phyloP scores from a whole-genome alignment of 2,888 invertebrate genomes.

The Beris chalybata region DNA sequence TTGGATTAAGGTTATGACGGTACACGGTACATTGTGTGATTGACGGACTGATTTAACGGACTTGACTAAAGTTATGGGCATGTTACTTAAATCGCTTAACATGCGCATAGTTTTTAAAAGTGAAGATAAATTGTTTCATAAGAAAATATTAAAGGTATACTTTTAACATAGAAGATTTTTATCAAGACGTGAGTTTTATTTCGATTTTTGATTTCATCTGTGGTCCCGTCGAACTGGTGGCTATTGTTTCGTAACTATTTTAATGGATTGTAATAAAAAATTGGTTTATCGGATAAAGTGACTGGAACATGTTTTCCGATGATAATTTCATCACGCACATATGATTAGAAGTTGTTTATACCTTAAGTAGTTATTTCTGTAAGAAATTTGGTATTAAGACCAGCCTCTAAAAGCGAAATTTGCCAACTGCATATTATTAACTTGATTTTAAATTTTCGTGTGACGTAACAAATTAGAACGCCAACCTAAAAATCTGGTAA shows the following conservation, averaged over 20 bases:
- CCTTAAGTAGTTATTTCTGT: no score
- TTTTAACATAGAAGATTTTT: conserved; percentile 23
- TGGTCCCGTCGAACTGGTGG: not conserved
- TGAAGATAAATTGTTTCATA: conserved; percentile 27
- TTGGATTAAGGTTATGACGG: conserved; percentile 21
- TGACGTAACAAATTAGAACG: no score
- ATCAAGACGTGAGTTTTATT: conserved; percentile 19
- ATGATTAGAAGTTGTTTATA: conserved; percentile 12
- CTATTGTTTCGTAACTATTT: conserved; percentile 24
- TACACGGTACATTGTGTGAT: conserved; percentile 16
- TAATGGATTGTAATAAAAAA: conserved; percentile 26
- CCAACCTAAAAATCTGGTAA: no score
- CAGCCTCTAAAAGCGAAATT: no score
- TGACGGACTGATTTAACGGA: conserved; percentile 22
- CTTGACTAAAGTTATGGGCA: no score
- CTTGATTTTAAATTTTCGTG: no score
- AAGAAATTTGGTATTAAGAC: no score
- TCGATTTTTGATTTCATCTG: not conserved
- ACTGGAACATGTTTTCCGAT: conserved; percentile 23
- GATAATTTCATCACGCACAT: conserved; percentile 26
- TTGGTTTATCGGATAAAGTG: conserved; percentile 23
- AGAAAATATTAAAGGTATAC: conserved; percentile 27
- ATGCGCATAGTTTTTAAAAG: not conserved
- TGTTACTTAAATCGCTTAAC: no score
- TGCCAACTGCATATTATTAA: no score